Conservation (phyloP, 1,140 invertebrate genomes). For the Drosophila bifasciata region DNA sequence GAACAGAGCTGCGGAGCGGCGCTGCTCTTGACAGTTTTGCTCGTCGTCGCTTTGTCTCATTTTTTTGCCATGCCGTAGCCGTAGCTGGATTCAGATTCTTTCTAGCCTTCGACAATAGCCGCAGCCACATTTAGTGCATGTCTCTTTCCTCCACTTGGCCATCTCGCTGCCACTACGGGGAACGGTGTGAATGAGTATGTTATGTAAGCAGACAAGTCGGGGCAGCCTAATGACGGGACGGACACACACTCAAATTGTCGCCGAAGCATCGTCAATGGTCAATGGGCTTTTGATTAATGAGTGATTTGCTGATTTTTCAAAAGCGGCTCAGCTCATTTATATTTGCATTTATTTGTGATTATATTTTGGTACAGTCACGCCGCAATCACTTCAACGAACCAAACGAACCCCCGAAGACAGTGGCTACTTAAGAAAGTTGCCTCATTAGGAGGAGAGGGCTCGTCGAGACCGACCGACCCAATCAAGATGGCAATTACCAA, state of each 20-base stretch:
- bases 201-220: too few relatives aligned
- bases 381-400: constrained; percentile 69
- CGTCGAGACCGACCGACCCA: constrained; percentile 22
- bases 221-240: constrained; percentile 41
- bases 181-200: constrained; percentile 38
- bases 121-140: too few relatives aligned
- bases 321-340: constrained; percentile 28
- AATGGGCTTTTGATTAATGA: constrained; percentile 79
- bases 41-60: constrained; percentile 44
- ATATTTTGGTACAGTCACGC: constrained; percentile 58
- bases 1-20: constrained; percentile 18
- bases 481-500: constrained; percentile 60
- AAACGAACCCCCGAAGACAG: constrained; percentile 57
- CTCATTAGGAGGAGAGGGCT: constrained; percentile 47
- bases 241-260: constrained; percentile 50
- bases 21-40: constrained; percentile 76
- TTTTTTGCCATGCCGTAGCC: constrained; percentile 28
- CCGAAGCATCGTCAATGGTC: constrained; percentile 38
- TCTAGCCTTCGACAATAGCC: constrained; percentile 26
- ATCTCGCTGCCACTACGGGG: background rate
- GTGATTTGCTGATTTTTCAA: constrained; percentile 67
- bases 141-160: background rate
- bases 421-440: constrained; percentile 56
- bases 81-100: constrained; percentile 56
- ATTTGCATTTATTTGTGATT: constrained; percentile 63